Evolutionary conservation across 2,113 vertebrate species (phyloP), one percentile per base, ranked within the genome.

Genomic region (Epinephelus moara): DNA sequence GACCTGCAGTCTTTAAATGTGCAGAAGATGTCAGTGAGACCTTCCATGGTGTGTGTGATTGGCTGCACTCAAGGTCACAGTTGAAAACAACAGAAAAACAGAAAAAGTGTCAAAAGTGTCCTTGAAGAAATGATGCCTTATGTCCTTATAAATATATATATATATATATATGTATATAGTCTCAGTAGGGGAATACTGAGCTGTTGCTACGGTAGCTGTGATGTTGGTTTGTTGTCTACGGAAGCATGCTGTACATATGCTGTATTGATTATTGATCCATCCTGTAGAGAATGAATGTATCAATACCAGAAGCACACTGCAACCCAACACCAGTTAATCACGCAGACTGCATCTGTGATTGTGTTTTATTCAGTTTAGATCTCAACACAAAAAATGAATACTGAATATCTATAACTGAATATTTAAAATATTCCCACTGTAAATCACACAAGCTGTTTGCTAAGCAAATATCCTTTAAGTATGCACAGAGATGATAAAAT

Each of bases 251-350:
- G 50, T 19, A 37, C 40, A 63, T 21, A 25, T 47, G 25, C 59
- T 17, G 11, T 49, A 80, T 75, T 50, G 64, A 75, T 85, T 49
- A 80, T 75, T 50, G 64, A 75, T 85, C 64, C 49, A 37, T 70
- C 42, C 50, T 56, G 30, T 50, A 27, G 56, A 69, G 25, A 47
- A 61, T 49, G 57, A 64, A 50, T 23, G 19, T 49, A 50, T 73
- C 73, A 68, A 81, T 40, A 67, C 52, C 53, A 45, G 23, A 33
- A 62, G 47, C 6, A 59, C 42, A 50, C 53, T 21, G 23, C 8
- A 73, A 61, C 42, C 45, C 67, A 49, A 53, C 62, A 49, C 19
- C 21, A 23, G 14, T 25, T 25, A 23, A 56, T 62, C 23, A 62
- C 17, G 18, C 4, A 45, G 27, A 4, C 11, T 61, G 30, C 30